Conservation (phyloP, 2,797 vertebrate genomes). For the Sebastes iracundus region DNA sequence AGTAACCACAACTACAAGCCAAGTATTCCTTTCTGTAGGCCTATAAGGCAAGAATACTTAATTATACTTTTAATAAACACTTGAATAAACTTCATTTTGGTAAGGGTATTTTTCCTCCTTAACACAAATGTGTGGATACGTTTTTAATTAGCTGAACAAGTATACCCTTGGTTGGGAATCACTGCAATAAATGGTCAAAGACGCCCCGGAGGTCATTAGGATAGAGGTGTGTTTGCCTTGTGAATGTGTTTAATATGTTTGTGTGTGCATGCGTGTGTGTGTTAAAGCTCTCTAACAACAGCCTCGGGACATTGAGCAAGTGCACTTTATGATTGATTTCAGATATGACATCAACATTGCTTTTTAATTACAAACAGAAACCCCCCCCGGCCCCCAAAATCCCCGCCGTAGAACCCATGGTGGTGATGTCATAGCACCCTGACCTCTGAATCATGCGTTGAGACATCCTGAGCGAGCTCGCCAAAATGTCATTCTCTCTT, state of each 20-base stretch:
- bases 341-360: constrained; percentile 59
- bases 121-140: not conserved
- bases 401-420: constrained; percentile 36
- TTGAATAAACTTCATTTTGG: too few relatives aligned
- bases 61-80: too few relatives aligned
- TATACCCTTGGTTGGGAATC: not conserved
- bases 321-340: constrained; percentile 38
- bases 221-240: not conserved
- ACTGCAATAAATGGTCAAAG: not conserved
- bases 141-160: not conserved
- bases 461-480: constrained; percentile 35
- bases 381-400: constrained; percentile 31
- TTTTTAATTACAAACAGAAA: constrained; percentile 70
- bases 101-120: not conserved
- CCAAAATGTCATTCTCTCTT: constrained; percentile 32
- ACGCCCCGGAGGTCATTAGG: not conserved
- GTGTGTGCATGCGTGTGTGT: not conserved
- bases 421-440: constrained; percentile 73
- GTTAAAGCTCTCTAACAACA: constrained; percentile 2
- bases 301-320: constrained; percentile 16
- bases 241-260: not conserved
- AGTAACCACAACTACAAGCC: too few relatives aligned
- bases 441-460: constrained; percentile 60
- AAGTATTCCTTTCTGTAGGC: too few relatives aligned
- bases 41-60: too few relatives aligned